Conservation (phyloP, 2,113 vertebrate genomes). For the Globicephala melas region DNA sequence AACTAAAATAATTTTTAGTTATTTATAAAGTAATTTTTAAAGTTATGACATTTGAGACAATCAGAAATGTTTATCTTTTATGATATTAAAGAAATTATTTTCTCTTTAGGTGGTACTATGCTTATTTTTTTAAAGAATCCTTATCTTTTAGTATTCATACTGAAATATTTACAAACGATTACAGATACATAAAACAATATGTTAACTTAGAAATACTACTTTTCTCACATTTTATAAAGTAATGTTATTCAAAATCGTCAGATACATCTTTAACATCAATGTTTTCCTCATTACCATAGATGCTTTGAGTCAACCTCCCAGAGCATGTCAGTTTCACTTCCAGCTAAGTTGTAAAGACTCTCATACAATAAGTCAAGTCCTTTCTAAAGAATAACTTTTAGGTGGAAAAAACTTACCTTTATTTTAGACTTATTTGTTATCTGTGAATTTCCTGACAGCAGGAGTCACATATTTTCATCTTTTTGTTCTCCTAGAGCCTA, state of each 20-base stretch:
- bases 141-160: neutral
- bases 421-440: neutral
- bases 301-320: neutral
- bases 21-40: neutral
- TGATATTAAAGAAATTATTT: neutral
- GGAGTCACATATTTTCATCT: neutral
- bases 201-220: neutral
- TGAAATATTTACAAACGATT: conserved; percentile 9
- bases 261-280: neutral
- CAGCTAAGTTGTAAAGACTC: neutral
- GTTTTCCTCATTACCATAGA: neutral
- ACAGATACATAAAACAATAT: neutral
- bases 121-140: neutral
- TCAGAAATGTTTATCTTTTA: neutral
- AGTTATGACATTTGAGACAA: neutral
- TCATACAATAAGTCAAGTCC: neutral
- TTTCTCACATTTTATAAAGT: neutral
- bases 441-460: neutral
- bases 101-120: neutral
- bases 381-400: conserved; percentile 1
- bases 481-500: neutral
- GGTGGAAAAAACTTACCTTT: neutral
- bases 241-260: neutral
- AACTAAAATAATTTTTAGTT: neutral
- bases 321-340: neutral